Conservation (phyloP, 2,113 vertebrate species). For the Cervus canadensis region DNA sequence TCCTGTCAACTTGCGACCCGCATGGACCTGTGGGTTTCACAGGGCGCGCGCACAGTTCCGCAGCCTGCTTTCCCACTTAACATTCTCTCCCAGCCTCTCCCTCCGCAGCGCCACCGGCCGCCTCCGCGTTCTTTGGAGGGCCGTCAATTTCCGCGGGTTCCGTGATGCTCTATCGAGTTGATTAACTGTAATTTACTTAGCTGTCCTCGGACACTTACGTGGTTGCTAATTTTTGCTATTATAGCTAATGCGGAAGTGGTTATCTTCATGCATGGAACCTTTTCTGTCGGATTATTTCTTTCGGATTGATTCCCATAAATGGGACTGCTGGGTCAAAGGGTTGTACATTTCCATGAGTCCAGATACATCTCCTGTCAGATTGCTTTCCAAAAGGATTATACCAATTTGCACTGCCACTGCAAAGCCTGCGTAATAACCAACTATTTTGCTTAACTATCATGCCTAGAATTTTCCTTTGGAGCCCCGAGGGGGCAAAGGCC, state of each 20-base stretch:
- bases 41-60: fast-evolving
- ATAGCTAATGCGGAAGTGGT: conserved; percentile 60
- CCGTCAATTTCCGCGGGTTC: conserved; percentile 12
- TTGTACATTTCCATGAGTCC: conserved; percentile 19
- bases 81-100: neutral
- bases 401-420: conserved; percentile 46
- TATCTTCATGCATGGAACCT: conserved; percentile 59
- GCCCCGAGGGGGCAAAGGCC: conserved; percentile 49
- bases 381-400: conserved; percentile 58
- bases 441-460: conserved; percentile 63
- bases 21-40: neutral
- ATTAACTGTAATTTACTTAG: conserved; percentile 69
- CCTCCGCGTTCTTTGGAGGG: neutral
- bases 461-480: conserved; percentile 53
- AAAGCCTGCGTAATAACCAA: conserved; percentile 52
- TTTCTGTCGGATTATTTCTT: conserved; percentile 60
- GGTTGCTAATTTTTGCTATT: conserved; percentile 69
- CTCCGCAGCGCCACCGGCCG: neutral
- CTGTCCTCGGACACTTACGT: conserved; percentile 61
- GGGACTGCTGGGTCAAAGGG: conserved; percentile 60
- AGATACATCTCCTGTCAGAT: conserved; percentile 45
- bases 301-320: conserved; percentile 60
- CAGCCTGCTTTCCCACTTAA: neutral
- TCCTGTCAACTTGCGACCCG: neutral
- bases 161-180: conserved; percentile 21